A percentile compares a stretch with the other conserved stretches of the same genome.
These are phyloP conservation scores for Rhizomys pruinosus DNA, from an alignment of 2,113 vertebrate genomes.

Conservation along the genomic window DNA sequence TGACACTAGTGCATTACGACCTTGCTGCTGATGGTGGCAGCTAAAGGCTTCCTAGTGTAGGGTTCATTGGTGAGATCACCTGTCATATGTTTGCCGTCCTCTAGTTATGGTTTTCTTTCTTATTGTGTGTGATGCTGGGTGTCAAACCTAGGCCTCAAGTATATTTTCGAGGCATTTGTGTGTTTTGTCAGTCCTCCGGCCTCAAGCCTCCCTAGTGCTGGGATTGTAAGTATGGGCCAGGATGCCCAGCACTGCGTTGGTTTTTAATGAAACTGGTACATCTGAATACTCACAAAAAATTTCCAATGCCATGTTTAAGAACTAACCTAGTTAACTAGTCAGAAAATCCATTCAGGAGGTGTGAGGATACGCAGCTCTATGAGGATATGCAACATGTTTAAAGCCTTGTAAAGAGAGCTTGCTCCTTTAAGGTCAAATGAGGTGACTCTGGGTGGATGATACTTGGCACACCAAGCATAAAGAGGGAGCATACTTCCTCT, in stretches of 20 bases:
- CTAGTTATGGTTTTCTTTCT: conserved; percentile 60
- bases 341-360: conserved; percentile 77
- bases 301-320: conserved; percentile 60
- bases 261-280: conserved; percentile 62
- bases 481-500: too few species aligned
- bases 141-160: neutral
- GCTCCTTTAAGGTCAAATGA: too few species aligned
- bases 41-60: conserved; percentile 55
- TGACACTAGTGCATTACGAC: conserved; percentile 79
- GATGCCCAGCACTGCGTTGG: neutral
- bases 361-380: too few species aligned
- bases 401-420: too few species aligned
- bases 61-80: conserved; percentile 41
- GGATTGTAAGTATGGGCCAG: neutral
- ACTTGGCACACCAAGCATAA: too few species aligned
- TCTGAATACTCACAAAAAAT: conserved; percentile 60
- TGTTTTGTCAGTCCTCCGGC: neutral
- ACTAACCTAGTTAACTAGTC: conserved; percentile 75
- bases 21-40: conserved; percentile 80
- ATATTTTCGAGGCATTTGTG: neutral
- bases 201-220: neutral
- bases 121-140: neutral
- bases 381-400: too few species aligned
- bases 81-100: conserved; percentile 10
- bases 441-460: too few species aligned